Base-by-base conservation (phyloP, 23 tunicate species). In the Trididemnum nubilum region DNA sequence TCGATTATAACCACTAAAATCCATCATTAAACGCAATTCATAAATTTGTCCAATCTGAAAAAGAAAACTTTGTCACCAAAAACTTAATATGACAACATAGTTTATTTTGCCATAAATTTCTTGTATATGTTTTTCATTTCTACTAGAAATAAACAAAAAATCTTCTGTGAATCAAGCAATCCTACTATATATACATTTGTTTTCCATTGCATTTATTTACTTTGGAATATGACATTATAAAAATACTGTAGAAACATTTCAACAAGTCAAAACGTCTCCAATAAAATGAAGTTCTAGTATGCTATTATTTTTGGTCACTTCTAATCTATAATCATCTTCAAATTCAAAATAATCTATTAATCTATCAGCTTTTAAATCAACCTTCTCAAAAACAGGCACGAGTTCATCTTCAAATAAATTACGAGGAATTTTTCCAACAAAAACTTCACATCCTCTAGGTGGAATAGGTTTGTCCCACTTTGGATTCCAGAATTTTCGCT, bases 1-100 rank as follows among this genome's bases (percentile, higher is more conserved):
- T 66, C 98, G 92, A 76, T 93, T 93, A 71, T 74, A 93, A 1
- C 98, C 98, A 83, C 98, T 93, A 81, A 93, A 93, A 83, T 93
- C 98, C 98, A 93, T 93, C 98, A 93, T 93, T 31, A 88, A 40
- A 44, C 93, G 82, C 65, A 88, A 54, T 54, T 88, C 87, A 73
- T 88, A 88, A 61, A 88, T 88, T 23, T 78, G 79, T 30, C 90
- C 90, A 51, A 88, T 83, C 93, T 88, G 83, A 0, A 76, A 39
- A 60, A 65, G 5, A 3, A 36, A 49, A 49, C 12, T 18, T 9
- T 12, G 57, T 49, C 57, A 49, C n/a, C n/a, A n/a, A n/a, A n/a
- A n/a, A n/a, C n/a, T n/a, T n/a, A n/a, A n/a, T n/a, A n/a, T n/a
- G n/a, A 28, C 9, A 33, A 72, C 58, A 32, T 28, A n/a, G n/a